Evolutionary conservation across 2,888 invertebrate species (phyloP).

Genomic region (Amphimallon solstitiale): DNA sequence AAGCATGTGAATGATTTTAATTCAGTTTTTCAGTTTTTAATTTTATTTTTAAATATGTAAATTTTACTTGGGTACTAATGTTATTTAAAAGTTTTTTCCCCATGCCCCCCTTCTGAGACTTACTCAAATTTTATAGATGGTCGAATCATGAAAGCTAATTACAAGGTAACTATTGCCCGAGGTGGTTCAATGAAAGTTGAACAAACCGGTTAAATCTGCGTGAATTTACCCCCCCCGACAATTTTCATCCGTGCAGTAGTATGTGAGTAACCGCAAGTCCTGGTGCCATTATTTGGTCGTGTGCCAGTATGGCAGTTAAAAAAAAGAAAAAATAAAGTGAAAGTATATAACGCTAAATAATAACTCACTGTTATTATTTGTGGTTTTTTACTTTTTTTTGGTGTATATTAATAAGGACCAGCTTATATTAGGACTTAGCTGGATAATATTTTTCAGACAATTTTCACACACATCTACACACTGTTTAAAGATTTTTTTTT

Average conservation of each 20-base stretch:
- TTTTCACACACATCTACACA: constrained; percentile 1
- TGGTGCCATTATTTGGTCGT: constrained; percentile 1
- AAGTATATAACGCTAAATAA: too few relatives aligned
- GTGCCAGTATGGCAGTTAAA: constrained; percentile 4
- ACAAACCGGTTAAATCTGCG: constrained; percentile 51
- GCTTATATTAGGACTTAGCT: constrained; percentile 35
- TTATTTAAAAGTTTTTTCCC: neutral
- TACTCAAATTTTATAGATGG: constrained; percentile 53
- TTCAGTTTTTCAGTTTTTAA: neutral
- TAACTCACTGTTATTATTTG: neutral
- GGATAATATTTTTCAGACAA: constrained; percentile 22
- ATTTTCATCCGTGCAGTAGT: neutral
- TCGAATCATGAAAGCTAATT: constrained; percentile 60
- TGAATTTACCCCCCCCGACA: constrained; percentile 41
- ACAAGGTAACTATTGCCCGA: constrained; percentile 58
- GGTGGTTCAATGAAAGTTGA: constrained; percentile 60
- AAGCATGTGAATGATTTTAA: neutral
- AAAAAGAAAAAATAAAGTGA: constrained; percentile 1
- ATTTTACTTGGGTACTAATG: neutral
- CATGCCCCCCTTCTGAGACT: neutral
- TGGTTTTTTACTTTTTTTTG: constrained; percentile 21
- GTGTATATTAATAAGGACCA: constrained; percentile 30
- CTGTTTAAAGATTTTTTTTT: too few relatives aligned
- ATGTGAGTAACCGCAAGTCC: constrained; percentile 15
- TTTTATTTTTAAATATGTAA: constrained; percentile 1